phyloP scores from a whole-genome alignment of 2,113 vertebrate genomes.

The Cochlearius cochlearius region DNA sequence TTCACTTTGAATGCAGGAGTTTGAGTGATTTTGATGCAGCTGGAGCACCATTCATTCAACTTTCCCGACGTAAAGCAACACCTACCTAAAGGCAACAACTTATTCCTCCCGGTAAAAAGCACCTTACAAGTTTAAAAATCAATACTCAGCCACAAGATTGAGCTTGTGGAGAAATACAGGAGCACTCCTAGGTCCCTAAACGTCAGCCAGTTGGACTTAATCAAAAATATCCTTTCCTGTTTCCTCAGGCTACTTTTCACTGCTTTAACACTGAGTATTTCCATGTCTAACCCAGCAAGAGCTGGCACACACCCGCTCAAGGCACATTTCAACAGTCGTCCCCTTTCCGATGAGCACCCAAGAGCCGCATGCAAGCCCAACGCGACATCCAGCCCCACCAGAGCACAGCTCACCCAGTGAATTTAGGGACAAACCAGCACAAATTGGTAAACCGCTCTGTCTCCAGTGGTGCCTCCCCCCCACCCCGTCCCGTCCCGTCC shows the following conservation, averaged over 20 bases:
- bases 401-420: accelerated
- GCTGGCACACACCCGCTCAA: not conserved
- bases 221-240: not conserved
- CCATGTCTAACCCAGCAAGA: accelerated
- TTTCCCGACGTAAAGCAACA: not conserved
- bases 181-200: not conserved
- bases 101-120: not conserved
- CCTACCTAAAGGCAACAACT: not conserved
- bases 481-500: not conserved
- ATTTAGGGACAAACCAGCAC: not conserved
- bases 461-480: not conserved
- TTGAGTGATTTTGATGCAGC: not conserved
- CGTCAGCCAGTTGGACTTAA: not conserved
- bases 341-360: not conserved
- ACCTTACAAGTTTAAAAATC: not conserved
- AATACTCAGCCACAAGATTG: not conserved
- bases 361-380: not conserved
- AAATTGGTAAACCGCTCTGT: not conserved
- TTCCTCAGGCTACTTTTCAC: not conserved
- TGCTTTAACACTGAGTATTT: not conserved
- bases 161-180: not conserved
- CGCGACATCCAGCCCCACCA: not conserved
- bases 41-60: not conserved
- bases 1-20: not conserved
- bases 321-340: not conserved